A percentile compares a stretch with the other conserved stretches of the same genome.
phyloP scores from a whole-genome alignment of 2,113 vertebrate genomes.

The Pardalotus punctatus region DNA sequence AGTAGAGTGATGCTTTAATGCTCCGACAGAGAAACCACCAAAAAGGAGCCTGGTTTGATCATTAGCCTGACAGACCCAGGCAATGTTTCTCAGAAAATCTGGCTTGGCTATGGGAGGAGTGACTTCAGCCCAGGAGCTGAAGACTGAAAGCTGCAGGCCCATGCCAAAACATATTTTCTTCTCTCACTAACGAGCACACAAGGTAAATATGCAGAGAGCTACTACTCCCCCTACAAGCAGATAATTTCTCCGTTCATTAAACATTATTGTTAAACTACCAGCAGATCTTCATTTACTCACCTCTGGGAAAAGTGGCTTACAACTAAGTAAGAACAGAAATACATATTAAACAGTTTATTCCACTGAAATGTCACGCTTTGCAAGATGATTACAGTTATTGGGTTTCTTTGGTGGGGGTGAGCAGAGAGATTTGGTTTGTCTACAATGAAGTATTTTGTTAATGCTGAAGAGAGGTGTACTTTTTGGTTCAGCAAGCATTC shows the following conservation, averaged over 20 bases:
- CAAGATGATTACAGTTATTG: background rate
- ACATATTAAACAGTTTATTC: background rate
- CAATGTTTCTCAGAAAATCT: background rate
- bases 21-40: background rate
- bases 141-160: background rate
- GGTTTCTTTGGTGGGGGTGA: background rate
- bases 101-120: background rate
- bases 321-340: background rate
- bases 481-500: background rate
- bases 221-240: background rate
- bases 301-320: background rate
- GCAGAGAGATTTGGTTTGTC: background rate
- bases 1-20: background rate
- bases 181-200: background rate
- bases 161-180: background rate
- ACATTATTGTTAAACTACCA: background rate
- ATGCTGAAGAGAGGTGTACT: background rate
- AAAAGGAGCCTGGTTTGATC: background rate
- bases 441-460: background rate
- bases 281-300: background rate
- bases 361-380: background rate
- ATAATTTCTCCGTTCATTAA: constrained; percentile 7
- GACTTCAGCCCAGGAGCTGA: background rate
- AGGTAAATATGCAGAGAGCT: background rate
- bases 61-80: background rate